Base-by-base conservation (phyloP, 2,888 invertebrate species). In the Sisyra terminalis region DNA sequence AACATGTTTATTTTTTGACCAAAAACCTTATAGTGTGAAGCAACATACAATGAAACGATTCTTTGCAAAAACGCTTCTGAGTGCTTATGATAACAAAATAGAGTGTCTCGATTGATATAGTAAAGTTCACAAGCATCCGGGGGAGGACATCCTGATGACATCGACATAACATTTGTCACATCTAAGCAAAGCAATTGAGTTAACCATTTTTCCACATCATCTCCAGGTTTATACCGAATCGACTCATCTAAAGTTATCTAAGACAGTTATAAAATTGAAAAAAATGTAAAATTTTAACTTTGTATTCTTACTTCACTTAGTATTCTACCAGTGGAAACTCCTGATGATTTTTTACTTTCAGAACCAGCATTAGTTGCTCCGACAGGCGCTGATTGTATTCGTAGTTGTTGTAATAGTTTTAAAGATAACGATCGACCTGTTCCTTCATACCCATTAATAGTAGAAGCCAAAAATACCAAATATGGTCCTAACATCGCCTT, bases 391-490 rank as follows among this genome's bases (percentile, higher is more conserved):
- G 73, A 67, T 57, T 79, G 77, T 39, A 69, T 63, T 45, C 85
- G 59, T 24, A 99, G 66, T 57, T 97, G 89, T 40, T 92, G 82
- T 43, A 99, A 75, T 14, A 99, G 67, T 62, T 99, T 99, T 43
- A 98, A 65, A 0, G 94, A 93, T 15, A 99, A 67, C 0, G 96
- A 94, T 8, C 98, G 70, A 0, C 98, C 98, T 0, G 98, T 98
- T 42, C 98, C 97, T 66, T 97, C 97, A 59, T 97, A 97, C 1
- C 98, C 98, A 54, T 94, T 89, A 34, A 97, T 87, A 0, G 98
- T 98, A 0, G 97, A 98, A 0, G 98, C 82, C 57, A 99, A 74
- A 57, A 99, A 88, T 9, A 92, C 86, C 29, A 97, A 70, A 54
- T 94, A 94, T 0, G 94, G 90, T 0, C 85, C 86, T 44, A 88